phyloP scores from a whole-genome alignment of 2,888 invertebrate genomes.

The Apeira syringaria region DNA sequence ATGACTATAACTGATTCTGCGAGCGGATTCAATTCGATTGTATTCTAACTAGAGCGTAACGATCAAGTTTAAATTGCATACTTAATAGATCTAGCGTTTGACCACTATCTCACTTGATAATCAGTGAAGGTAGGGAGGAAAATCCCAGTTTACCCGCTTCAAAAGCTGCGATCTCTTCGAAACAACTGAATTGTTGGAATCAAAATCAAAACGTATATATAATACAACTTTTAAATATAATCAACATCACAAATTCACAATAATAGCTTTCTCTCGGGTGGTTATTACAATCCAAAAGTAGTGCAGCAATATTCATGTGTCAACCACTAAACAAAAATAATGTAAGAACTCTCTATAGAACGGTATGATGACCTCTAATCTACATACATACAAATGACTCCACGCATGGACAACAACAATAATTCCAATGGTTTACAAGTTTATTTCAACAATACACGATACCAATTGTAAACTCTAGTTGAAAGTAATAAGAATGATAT shows the following conservation, averaged over 20 bases:
- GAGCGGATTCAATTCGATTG: too few relatives aligned
- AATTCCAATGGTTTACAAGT: slow-evolving; percentile 59
- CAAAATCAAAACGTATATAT: too few relatives aligned
- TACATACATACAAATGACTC: slow-evolving; percentile 78
- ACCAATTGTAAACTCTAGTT: slow-evolving; percentile 24
- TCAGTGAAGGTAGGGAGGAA: too few relatives aligned
- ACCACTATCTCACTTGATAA: too few relatives aligned
- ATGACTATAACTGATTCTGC: too few relatives aligned
- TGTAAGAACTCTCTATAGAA: slow-evolving; percentile 61
- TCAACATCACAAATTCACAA: slow-evolving; percentile 23
- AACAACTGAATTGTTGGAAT: too few relatives aligned
- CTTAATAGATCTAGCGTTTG: too few relatives aligned
- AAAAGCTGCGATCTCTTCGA: too few relatives aligned
- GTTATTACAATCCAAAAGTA: slow-evolving; percentile 44
- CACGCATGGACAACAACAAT: slow-evolving; percentile 77
- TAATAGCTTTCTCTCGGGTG: slow-evolving; percentile 34
- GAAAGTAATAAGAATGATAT: slow-evolving; percentile 43
- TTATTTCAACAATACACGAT: slow-evolving; percentile 18
- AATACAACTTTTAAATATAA: too few relatives aligned
- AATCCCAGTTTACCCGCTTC: too few relatives aligned
- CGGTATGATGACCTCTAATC: slow-evolving; percentile 78
- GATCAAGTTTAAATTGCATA: too few relatives aligned
- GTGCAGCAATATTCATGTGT: slow-evolving; percentile 60
- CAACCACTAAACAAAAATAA: slow-evolving; percentile 56
- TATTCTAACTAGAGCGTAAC: too few relatives aligned